A percentile compares a stretch with the other conserved stretches of the same genome.
Evolutionary conservation across 2,888 invertebrate species (phyloP).

Genomic region (Augiades crinisus): DNA sequence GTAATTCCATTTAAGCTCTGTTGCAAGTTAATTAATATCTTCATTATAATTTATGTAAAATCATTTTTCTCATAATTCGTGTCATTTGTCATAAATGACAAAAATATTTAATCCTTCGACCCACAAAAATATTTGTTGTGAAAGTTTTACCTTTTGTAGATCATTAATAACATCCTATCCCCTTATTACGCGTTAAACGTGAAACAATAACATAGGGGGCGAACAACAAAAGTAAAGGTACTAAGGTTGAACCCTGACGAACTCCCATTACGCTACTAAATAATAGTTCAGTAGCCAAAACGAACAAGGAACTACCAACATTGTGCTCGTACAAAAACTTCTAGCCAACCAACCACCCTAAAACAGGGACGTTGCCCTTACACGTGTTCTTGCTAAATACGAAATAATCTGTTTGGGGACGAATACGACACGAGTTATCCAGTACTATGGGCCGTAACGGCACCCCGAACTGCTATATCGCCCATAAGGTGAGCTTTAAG

Average conservation of each 20-base stretch:
- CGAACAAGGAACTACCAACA: conserved; percentile 3
- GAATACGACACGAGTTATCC: conserved; percentile 20
- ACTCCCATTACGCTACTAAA: conserved; percentile 18
- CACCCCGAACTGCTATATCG: conserved; percentile 19
- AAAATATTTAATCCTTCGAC: no score
- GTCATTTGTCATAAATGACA: no score
- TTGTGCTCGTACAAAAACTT: not conserved
- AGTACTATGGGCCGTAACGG: conserved; percentile 17
- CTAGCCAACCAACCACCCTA: not conserved
- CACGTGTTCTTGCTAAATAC: conserved; percentile 10
- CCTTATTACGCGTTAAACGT: not conserved
- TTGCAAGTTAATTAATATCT: no score
- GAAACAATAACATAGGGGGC: not conserved
- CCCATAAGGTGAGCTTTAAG: conserved; percentile 28
- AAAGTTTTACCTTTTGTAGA: no score
- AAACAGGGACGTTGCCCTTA: conserved; percentile 8
- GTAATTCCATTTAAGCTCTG: no score
- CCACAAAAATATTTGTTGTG: no score
- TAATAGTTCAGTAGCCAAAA: conserved; percentile 9
- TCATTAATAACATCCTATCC: no score
- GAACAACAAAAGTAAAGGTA: not conserved
- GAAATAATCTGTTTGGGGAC: conserved; percentile 16
- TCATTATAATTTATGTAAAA: no score
- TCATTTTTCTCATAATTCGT: no score
- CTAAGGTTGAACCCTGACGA: not conserved